A percentile compares a stretch with the other conserved stretches of the same genome.
Evolutionary conservation across 2,888 invertebrate species (phyloP).

Genomic region (Cyclophora albipunctata): DNA sequence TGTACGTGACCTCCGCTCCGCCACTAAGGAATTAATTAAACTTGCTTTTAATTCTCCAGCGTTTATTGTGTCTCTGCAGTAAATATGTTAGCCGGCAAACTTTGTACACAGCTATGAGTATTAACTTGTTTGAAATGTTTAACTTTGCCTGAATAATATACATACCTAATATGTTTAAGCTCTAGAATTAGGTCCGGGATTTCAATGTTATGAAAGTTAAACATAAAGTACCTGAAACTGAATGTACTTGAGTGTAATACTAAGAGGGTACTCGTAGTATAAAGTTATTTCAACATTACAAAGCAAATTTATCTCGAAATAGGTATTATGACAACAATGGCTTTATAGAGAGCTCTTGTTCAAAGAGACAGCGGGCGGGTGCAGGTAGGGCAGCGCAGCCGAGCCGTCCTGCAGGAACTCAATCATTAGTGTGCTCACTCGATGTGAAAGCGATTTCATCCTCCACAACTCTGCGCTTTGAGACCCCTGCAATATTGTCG

Average conservation of each 20-base stretch:
- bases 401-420: conserved; percentile 59
- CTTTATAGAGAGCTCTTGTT: conserved; percentile 27
- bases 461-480: conserved; percentile 59
- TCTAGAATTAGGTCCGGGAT: conserved; percentile 6
- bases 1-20: conserved; percentile 7
- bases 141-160: conserved; percentile 16
- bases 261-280: too few relatives aligned
- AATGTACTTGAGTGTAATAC: too few relatives aligned
- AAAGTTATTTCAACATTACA: too few relatives aligned
- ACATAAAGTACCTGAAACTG: too few relatives aligned
- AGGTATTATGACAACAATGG: too few relatives aligned
- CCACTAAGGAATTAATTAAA: conserved; percentile 7
- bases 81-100: conserved; percentile 5
- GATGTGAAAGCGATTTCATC: conserved; percentile 71
- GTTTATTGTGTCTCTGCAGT: conserved; percentile 4
- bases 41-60: conserved; percentile 9
- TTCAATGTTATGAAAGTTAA: too few relatives aligned
- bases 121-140: conserved; percentile 15
- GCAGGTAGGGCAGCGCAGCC: conserved; percentile 24
- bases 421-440: conserved; percentile 74
- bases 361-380: conserved; percentile 44
- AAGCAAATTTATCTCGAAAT: too few relatives aligned
- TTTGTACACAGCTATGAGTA: conserved; percentile 4
- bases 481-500: conserved; percentile 71
- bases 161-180: conserved; percentile 7